phyloP scores from a whole-genome alignment of 2,113 vertebrate genomes.

The Eupsittula cactorum region DNA sequence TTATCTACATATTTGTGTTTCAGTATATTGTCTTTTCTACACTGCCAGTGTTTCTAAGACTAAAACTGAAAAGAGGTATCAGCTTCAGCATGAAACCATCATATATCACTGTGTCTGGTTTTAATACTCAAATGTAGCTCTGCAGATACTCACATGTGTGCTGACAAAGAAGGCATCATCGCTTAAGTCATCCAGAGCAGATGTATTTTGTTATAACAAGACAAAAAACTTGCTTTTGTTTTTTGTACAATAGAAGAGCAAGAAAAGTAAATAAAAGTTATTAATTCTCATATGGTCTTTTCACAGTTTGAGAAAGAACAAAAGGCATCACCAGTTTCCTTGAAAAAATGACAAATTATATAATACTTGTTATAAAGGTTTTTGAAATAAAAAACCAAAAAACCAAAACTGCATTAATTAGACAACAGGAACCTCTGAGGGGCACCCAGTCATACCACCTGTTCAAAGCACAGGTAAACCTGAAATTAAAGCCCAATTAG shows the following conservation, averaged over 20 bases:
- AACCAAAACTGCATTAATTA: background rate
- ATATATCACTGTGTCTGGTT: background rate
- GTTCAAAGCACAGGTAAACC: background rate
- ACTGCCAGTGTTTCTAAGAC: background rate
- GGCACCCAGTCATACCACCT: background rate
- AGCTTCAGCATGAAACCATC: background rate
- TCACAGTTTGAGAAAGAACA: background rate
- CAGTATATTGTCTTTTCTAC: background rate
- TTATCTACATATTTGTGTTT: background rate
- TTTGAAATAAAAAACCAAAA: background rate
- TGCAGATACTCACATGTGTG: rapidly evolving
- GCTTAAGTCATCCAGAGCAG: background rate
- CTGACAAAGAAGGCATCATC: background rate
- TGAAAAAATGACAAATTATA: background rate
- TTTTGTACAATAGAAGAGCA: background rate
- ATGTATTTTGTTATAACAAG: background rate
- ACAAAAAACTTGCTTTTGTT: background rate
- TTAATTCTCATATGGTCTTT: background rate
- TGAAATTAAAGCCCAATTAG: background rate
- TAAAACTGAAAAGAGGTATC: background rate
- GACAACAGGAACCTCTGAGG: background rate
- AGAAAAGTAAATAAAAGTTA: background rate
- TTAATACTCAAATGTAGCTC: background rate
- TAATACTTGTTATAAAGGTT: background rate
- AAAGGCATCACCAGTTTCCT: background rate